Base-by-base conservation (phyloP, 2,113 vertebrate genomes). In the Baryphthengus martii region DNA sequence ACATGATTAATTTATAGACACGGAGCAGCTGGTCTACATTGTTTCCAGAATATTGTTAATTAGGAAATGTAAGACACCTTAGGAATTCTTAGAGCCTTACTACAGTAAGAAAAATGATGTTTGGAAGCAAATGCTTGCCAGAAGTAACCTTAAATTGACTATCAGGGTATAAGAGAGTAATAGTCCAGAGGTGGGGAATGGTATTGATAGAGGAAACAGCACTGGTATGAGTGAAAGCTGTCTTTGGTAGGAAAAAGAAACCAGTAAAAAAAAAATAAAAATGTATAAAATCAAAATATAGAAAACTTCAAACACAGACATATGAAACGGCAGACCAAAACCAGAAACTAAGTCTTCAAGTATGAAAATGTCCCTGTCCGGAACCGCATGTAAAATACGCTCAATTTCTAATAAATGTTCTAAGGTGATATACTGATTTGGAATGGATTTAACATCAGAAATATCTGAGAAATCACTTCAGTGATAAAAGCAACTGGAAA, bases 1-100 rank as follows among this genome's bases (percentile, higher is more conserved):
- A 93, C 75, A 93, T 90, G 73, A 96, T 96, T 97, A 92, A 96
- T 95, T 97, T 96, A 96, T 63, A 95, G 82, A 95, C 91, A 94
- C 44, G 81, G 86, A 96, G 72, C 95, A 97, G 76, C 96, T 97
- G 91, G 74, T 81, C 90, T 92, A 62, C 20, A n/a, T 89, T 97
- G 94, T 94, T 93, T 81, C 79, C 53, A 68, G 44, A 87, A 92
- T 40, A 77, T 8, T 89, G 52, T 96, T 97, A 93, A 90, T 93
- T 97, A 95, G 92, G 86, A 97, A 97, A 94, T 89, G 94, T 25
- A 95, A 97, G 87, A 90, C 80, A 96, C 49, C 39, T 85, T 66
- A 83, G 71, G 74, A 97, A 97, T 75, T 89, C 74, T 61, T 94
- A 95, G 85, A 93, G 72, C 39, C 70, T 90, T 67, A 29, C 15